phyloP scores from a whole-genome alignment of 2,888 invertebrate species.

The Aplocera efformata region DNA sequence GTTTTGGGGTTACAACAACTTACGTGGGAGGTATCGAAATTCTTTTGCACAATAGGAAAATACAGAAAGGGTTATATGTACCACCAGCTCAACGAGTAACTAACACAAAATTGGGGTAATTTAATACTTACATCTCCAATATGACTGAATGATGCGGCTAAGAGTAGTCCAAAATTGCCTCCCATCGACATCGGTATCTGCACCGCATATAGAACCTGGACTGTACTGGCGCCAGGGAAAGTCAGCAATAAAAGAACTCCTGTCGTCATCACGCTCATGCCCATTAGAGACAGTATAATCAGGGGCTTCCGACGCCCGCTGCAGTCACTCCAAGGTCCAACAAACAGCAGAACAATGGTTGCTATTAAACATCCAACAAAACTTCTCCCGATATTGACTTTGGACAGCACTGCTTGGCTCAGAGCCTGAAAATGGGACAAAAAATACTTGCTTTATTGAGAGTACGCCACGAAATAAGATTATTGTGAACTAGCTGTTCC shows the following conservation, averaged over 20 bases:
- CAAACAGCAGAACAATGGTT: constrained; percentile 79
- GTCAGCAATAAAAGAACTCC: constrained; percentile 65
- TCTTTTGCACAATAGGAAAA: too few relatives aligned
- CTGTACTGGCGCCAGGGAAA: constrained; percentile 65
- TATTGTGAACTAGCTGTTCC: too few relatives aligned
- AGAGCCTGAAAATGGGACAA: constrained; percentile 53
- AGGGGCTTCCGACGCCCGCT: constrained; percentile 80
- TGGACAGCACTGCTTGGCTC: constrained; percentile 82
- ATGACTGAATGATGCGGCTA: constrained; percentile 89
- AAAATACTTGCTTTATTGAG: background rate
- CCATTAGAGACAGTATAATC: constrained; percentile 76
- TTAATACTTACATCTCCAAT: constrained; percentile 86
- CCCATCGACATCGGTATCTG: constrained; percentile 85
- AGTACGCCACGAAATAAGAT: too few relatives aligned
- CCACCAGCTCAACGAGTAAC: too few relatives aligned
- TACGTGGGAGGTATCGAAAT: too few relatives aligned
- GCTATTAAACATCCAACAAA: constrained; percentile 78
- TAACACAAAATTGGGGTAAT: too few relatives aligned
- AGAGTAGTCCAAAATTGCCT: constrained; percentile 85
- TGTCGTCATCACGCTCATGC: constrained; percentile 74
- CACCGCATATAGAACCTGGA: constrained; percentile 65
- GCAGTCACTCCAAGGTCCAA: constrained; percentile 83
- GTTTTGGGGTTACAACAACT: too few relatives aligned
- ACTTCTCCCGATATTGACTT: constrained; percentile 83
- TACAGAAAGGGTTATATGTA: too few relatives aligned